Evolutionary conservation across 2,888 invertebrate genomes (phyloP).

Genomic region (Lasioglossum vierecki): DNA sequence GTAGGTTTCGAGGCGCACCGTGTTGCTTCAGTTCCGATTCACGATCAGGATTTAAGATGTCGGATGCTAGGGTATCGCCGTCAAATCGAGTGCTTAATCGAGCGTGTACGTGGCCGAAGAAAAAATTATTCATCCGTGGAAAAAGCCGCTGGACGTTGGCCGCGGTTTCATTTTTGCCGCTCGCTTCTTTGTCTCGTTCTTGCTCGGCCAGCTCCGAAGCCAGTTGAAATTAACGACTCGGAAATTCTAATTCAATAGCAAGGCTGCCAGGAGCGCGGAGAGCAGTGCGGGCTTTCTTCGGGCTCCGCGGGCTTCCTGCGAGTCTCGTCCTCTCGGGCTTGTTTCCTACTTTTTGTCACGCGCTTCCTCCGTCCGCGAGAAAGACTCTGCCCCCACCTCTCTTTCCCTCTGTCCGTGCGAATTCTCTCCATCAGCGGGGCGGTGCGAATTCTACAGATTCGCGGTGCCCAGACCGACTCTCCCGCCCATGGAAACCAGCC

Average conservation of each 20-base stretch:
- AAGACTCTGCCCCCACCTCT: background rate
- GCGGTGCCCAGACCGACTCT: background rate
- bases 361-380: conserved; percentile 31
- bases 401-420: too few species aligned
- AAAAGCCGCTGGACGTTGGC: conserved; percentile 32
- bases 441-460: background rate
- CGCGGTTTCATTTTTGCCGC: background rate
- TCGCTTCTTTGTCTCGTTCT: conserved; percentile 45
- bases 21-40: too few species aligned
- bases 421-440: background rate
- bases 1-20: too few species aligned
- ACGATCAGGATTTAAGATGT: too few species aligned
- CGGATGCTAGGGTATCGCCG: too few species aligned
- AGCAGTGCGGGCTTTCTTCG: conserved; percentile 53
- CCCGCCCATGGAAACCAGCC: conserved; percentile 16
- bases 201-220: conserved; percentile 42
- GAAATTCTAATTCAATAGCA: conserved; percentile 80
- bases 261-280: conserved; percentile 64
- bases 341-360: conserved; percentile 51
- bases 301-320: conserved; percentile 40
- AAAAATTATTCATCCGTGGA: conserved; percentile 63
- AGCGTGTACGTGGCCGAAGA: conserved; percentile 70
- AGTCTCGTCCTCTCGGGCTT: conserved; percentile 24
- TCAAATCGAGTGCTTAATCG: conserved; percentile 64
- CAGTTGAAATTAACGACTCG: conserved; percentile 76